A percentile compares a stretch with the other conserved stretches of the same genome.
These are phyloP conservation scores for Pogonophryne albipinna DNA, from an alignment of 2,797 vertebrate genomes.

Conservation along the genomic window DNA sequence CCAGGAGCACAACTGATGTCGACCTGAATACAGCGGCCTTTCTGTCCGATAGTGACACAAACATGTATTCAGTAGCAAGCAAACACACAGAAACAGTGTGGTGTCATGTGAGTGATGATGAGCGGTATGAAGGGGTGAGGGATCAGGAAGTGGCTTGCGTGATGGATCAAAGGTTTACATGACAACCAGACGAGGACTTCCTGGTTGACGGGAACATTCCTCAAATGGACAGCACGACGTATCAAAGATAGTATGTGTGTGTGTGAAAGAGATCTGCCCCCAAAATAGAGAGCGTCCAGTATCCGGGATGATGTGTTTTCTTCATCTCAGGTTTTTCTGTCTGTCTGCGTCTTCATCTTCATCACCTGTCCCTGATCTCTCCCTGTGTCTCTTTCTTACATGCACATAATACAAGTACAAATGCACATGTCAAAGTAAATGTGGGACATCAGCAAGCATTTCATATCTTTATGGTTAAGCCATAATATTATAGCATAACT, in stretches of 20 bases:
- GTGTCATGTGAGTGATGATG: slow-evolving; percentile 71
- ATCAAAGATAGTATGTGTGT: slow-evolving; percentile 46
- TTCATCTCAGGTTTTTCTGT: slow-evolving; percentile 51
- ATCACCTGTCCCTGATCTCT: slow-evolving; percentile 36
- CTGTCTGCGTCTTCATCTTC: slow-evolving; percentile 51
- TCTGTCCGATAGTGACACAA: slow-evolving; percentile 48
- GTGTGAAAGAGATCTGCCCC: slow-evolving; percentile 43
- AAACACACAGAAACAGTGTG: slow-evolving; percentile 8
- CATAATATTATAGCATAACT: not conserved
- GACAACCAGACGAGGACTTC: slow-evolving; percentile 66
- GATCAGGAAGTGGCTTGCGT: slow-evolving; percentile 67
- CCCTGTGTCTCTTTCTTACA: slow-evolving; percentile 1
- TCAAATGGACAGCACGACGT: slow-evolving; percentile 54
- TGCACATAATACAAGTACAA: slow-evolving; percentile 3
- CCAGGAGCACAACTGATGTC: slow-evolving; percentile 57
- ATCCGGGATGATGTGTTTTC: slow-evolving; percentile 65
- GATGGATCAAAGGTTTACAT: slow-evolving; percentile 73
- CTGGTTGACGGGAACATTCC: slow-evolving; percentile 65
- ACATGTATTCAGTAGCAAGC: slow-evolving; percentile 18
- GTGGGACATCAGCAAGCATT: not conserved
- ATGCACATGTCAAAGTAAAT: not conserved
- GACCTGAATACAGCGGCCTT: slow-evolving; percentile 50
- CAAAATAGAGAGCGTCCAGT: slow-evolving; percentile 57
- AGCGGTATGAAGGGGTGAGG: slow-evolving; percentile 64
- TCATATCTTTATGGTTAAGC: not conserved